Conservation (phyloP, 2,888 invertebrate species). For the Amaurobius ferox region DNA sequence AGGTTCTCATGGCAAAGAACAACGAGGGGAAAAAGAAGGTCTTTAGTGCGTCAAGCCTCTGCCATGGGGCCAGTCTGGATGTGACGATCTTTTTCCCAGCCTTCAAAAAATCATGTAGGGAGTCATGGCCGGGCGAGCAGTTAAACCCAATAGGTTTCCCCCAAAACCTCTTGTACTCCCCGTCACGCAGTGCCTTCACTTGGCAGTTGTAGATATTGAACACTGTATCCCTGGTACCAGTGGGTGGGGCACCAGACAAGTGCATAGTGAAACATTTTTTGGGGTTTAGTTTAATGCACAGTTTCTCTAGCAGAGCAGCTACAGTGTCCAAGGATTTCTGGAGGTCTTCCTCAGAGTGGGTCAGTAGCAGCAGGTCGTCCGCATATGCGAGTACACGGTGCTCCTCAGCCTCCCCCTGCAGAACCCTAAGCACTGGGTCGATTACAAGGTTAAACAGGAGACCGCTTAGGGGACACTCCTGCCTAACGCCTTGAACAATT, state of each 20-base stretch:
- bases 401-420: not conserved
- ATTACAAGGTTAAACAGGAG: not conserved
- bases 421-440: not conserved
- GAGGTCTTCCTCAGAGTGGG: not conserved
- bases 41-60: not conserved
- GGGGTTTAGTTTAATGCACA: not conserved
- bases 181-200: too few relatives aligned
- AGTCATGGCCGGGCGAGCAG: not conserved
- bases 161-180: not conserved
- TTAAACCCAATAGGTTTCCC: constrained; percentile 14
- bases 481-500: not conserved
- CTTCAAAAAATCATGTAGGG: not conserved
- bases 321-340: not conserved
- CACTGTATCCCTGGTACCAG: not conserved
- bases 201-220: not conserved
- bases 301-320: not conserved
- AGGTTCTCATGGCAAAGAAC: not conserved
- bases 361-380: not conserved
- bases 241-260: not conserved
- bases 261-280: not conserved
- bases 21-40: not conserved
- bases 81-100: not conserved
- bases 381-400: not conserved
- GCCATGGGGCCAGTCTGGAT: constrained; percentile 3
- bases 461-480: not conserved